Percentiles rank a stretch among this genome's conserved stretches.
Conservation (phyloP, 1,140 invertebrate genomes). For the Cydia fagiglandana region DNA sequence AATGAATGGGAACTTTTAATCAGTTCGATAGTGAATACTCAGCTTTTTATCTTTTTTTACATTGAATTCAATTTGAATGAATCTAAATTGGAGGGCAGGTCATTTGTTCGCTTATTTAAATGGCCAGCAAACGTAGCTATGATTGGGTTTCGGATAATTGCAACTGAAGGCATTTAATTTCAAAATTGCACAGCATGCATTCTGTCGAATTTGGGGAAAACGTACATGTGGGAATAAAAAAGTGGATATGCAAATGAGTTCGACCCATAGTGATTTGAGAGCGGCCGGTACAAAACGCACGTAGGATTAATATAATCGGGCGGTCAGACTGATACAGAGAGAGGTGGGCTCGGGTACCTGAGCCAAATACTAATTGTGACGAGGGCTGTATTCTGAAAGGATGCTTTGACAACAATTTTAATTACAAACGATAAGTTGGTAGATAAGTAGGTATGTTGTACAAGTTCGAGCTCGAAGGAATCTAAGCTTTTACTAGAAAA, state of each 20-base stretch:
- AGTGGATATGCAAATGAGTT: conserved; percentile 44
- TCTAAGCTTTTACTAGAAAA: background rate
- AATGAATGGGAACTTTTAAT: conserved; percentile 56
- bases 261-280: conserved; percentile 39
- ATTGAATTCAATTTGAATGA: conserved; percentile 33
- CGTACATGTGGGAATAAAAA: conserved; percentile 34
- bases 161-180: conserved; percentile 12
- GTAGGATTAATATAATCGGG: conserved; percentile 58
- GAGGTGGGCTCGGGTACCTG: conserved; percentile 46
- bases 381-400: conserved; percentile 14
- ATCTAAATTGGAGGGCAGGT: conserved; percentile 9
- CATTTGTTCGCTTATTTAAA: background rate
- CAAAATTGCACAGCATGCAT: background rate
- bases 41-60: conserved; percentile 40
- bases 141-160: conserved; percentile 7
- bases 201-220: background rate
- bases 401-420: conserved; percentile 3
- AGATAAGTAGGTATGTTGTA: too few relatives aligned
- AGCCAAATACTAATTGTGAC: conserved; percentile 55
- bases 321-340: conserved; percentile 43
- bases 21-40: conserved; percentile 41
- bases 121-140: background rate
- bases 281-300: conserved; percentile 46
- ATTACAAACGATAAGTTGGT: background rate
- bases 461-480: too few relatives aligned